These are phyloP conservation scores for Nephrotoma flavescens DNA, from an alignment of 2,888 invertebrate genomes.

Conservation along the genomic window DNA sequence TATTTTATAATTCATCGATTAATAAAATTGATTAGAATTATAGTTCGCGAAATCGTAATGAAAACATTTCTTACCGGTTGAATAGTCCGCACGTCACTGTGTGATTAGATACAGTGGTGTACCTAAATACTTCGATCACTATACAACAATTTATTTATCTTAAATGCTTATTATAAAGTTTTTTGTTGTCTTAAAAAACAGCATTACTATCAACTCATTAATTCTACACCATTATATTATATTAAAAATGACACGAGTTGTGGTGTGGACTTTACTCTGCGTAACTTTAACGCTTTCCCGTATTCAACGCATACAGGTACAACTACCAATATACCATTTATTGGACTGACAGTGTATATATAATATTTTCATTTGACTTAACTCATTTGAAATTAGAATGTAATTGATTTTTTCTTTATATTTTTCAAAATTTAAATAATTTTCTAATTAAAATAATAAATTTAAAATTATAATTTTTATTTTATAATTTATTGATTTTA, in stretches of 20 bases:
- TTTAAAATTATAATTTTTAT: not conserved
- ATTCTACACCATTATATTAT: not conserved
- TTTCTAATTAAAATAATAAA: not conserved
- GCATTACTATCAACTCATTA: not conserved
- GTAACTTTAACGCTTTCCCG: not conserved
- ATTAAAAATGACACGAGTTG: not conserved
- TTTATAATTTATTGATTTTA: not conserved
- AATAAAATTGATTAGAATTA: not conserved
- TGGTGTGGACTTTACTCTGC: not conserved
- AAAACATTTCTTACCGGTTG: not conserved
- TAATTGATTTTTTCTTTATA: not conserved
- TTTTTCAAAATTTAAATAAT: not conserved
- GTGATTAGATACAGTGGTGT: not conserved
- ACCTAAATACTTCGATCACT: not conserved
- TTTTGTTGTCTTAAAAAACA: not conserved
- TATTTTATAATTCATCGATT: not conserved
- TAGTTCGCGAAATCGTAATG: not conserved
- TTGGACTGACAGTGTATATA: not conserved
- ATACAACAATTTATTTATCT: not conserved
- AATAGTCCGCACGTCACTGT: not conserved
- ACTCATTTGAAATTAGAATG: not conserved
- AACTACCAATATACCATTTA: not conserved
- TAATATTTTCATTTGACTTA: not conserved
- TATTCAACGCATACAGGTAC: not conserved
- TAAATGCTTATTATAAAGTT: not conserved